Conservation (phyloP, 1,140 invertebrate species). For the Zaprionus capensis region DNA sequence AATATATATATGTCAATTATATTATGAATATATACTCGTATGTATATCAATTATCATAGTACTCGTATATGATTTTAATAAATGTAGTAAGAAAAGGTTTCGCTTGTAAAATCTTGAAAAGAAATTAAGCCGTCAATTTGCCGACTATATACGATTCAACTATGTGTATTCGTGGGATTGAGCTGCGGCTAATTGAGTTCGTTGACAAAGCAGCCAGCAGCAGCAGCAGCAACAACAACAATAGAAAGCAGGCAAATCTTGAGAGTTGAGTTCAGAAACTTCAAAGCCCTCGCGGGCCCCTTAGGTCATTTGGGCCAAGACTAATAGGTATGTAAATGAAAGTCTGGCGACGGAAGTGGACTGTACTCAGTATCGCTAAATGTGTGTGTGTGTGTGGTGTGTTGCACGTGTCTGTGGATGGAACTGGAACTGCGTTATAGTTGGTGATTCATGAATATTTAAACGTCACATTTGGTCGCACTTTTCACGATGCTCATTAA, state of each 20-base stretch:
- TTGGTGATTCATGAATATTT: constrained; percentile 83
- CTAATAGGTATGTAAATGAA: constrained; percentile 61
- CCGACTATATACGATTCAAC: neutral
- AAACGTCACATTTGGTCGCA: constrained; percentile 84
- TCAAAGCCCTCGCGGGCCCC: constrained; percentile 20
- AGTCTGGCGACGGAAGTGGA: constrained; percentile 54
- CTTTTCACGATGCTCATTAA: constrained; percentile 84
- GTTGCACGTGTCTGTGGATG: constrained; percentile 45
- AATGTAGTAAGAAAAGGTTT: no score
- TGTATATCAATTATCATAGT: no score
- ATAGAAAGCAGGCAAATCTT: constrained; percentile 18
- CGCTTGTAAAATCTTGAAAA: no score
- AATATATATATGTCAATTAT: no score
- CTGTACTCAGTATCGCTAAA: constrained; percentile 3
- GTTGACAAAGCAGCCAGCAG: constrained; percentile 14
- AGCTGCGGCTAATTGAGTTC: constrained; percentile 8
- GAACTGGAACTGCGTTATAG: constrained; percentile 71
- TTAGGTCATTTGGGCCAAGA: constrained; percentile 41
- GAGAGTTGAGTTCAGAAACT: neutral
- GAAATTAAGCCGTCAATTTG: neutral
- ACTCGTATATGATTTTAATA: no score
- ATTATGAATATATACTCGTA: no score
- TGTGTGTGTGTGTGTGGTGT: constrained; percentile 8
- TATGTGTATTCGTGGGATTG: neutral
- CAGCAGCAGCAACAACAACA: neutral